Base-by-base conservation (phyloP, 2,113 vertebrate genomes). In the Rallus limicola region DNA sequence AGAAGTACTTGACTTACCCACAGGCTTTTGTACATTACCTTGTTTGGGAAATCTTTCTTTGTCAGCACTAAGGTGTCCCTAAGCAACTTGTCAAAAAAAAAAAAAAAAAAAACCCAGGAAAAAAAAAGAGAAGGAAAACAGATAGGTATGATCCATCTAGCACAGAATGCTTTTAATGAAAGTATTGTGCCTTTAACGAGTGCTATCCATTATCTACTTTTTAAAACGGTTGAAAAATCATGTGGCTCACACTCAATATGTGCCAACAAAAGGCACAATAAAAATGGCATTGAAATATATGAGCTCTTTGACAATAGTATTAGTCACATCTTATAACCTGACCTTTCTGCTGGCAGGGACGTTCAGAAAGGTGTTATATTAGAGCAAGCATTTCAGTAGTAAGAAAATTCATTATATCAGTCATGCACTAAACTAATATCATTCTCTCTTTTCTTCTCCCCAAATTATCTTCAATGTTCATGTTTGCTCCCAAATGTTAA, bases 261-360 rank as follows among this genome's bases (percentile, higher is more conserved):
- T 96, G 68, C 89, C 90, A 97, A 96, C 58, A 97, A 95, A 93
- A 96, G 60, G 42, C 70, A 59, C 79, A 86, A 93, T 95, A 96
- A 96, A 97, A 97, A 85, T 87, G 52, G 23, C 80, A 86, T 79
- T 96, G 95, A 98, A 97, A 95, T 97, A 93, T 88, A 94, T 80
- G 92, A 96, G 90, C 52, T 97, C 34, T 87, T 75, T 94, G 94
- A 96, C 92, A 96, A 80, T 15, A 77, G 53, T 86, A 92, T 97
- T 94, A 97, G 93, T 97, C 96, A 97, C 83, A 76, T 96, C 88
- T 95, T 95, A 86, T 76, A 95, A 63, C 64, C 55, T 95, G 97
- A 98, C 96, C 94, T 98, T 97, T 97, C 93, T 74, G 55, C 72
- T 96, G 79, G 59, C 81, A 95, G 94, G 74, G 82, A 91, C 86